Percentiles rank a stretch among this genome's conserved stretches.
These are phyloP conservation scores for Saccopteryx leptura DNA, from an alignment of 2,113 vertebrate species.

Conservation along the genomic window DNA sequence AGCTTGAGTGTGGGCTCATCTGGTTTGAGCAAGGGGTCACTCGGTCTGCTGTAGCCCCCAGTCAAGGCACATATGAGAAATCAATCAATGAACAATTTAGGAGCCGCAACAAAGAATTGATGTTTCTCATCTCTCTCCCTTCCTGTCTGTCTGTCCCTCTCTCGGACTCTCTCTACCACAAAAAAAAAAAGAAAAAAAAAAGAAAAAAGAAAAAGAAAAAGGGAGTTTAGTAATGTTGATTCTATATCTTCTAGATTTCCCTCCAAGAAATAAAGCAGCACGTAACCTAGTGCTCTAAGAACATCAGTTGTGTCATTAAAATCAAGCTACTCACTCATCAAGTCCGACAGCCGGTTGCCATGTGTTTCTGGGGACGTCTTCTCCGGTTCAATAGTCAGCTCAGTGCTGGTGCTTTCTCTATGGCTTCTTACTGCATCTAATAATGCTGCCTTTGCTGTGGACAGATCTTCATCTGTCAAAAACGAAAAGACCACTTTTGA, in stretches of 20 bases:
- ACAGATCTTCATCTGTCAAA: constrained; percentile 45
- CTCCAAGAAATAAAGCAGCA: constrained; percentile 46
- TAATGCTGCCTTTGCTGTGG: background rate
- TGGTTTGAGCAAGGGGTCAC: no score
- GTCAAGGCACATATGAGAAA: no score
- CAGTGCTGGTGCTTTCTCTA: background rate
- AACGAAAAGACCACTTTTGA: constrained; percentile 38
- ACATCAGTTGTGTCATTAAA: background rate
- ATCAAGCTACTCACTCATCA: constrained; percentile 14
- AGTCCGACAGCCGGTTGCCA: background rate
- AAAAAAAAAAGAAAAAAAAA: no score
- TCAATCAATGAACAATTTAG: no score
- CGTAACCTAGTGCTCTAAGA: background rate
- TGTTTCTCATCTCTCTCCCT: no score
- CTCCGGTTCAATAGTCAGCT: constrained; percentile 54
- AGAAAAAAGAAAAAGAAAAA: background rate
- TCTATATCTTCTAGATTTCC: background rate
- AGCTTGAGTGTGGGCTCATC: no score
- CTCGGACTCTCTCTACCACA: no score
- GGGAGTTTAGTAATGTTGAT: constrained; percentile 33
- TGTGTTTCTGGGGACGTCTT: fast-evolving
- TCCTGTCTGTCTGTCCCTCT: no score
- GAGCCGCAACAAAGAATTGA: no score
- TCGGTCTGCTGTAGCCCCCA: no score
- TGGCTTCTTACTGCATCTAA: background rate